These are phyloP conservation scores for Allolobophora icterica DNA, from an alignment of 2,888 invertebrate genomes.

Conservation along the genomic window DNA sequence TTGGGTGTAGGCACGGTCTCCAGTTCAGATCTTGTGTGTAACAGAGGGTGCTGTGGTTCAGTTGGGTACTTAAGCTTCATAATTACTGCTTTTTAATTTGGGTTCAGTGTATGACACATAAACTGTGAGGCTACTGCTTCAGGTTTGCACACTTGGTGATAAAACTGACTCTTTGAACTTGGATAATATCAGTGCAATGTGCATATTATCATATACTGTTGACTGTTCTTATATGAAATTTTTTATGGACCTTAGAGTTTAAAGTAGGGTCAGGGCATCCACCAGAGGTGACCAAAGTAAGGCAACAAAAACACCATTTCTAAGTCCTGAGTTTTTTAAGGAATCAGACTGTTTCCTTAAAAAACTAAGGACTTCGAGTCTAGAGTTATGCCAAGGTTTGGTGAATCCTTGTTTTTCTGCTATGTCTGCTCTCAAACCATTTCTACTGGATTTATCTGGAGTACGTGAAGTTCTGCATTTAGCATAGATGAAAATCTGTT, in stretches of 20 bases:
- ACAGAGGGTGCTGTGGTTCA: not conserved
- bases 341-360: no score
- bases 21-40: not conserved
- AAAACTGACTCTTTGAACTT: not conserved
- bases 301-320: no score
- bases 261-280: no score
- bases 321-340: no score
- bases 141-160: not conserved
- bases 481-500: not conserved
- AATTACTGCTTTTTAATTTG: not conserved
- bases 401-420: no score
- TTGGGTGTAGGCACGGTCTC: not conserved
- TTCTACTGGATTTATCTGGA: not conserved
- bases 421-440: not conserved
- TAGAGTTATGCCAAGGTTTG: no score
- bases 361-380: no score
- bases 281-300: no score
- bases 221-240: not conserved
- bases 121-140: not conserved
- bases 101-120: not conserved
- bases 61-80: not conserved
- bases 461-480: not conserved
- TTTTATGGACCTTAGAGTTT: no score
- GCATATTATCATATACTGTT: not conserved
- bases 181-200: no score